Percentiles rank a stretch among this genome's conserved stretches.
Evolutionary conservation across 2,113 vertebrate species (phyloP).

Genomic region (Montifringilla adamsi): DNA sequence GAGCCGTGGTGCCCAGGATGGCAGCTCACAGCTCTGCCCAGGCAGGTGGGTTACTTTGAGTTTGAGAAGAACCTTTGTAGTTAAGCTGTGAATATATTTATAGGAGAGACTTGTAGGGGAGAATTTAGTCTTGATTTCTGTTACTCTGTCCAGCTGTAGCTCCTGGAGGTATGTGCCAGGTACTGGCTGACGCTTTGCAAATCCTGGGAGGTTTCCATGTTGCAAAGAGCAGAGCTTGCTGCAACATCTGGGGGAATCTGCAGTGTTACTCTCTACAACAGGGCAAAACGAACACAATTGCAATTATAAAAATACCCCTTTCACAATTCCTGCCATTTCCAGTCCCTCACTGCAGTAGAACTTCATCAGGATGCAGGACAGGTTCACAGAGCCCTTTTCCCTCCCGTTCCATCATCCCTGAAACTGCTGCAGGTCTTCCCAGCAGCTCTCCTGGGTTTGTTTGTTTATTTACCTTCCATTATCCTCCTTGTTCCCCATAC

Average conservation of each 20-base stretch:
- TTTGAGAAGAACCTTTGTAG: background rate
- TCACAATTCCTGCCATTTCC: background rate
- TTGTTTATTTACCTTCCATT: background rate
- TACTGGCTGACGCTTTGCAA: background rate
- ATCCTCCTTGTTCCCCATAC: background rate
- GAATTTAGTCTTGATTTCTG: background rate
- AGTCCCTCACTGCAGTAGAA: background rate
- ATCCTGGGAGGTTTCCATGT: accelerated
- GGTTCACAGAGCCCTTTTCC: background rate
- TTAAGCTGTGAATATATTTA: background rate
- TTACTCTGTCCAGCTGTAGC: background rate
- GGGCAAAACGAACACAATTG: background rate
- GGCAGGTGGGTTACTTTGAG: accelerated
- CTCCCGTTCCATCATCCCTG: background rate
- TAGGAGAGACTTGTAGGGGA: background rate
- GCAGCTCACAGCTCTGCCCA: accelerated
- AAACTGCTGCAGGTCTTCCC: background rate
- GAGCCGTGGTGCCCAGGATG: accelerated
- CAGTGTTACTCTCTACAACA: background rate
- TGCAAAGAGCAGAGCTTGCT: background rate
- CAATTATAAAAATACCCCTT: background rate
- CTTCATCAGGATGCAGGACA: slow-evolving; percentile 36
- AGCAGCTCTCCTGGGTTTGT: background rate
- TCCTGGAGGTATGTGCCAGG: background rate
- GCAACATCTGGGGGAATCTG: background rate